Conservation (phyloP, 2,888 invertebrate genomes). For the Hirudinaria manillensis region DNA sequence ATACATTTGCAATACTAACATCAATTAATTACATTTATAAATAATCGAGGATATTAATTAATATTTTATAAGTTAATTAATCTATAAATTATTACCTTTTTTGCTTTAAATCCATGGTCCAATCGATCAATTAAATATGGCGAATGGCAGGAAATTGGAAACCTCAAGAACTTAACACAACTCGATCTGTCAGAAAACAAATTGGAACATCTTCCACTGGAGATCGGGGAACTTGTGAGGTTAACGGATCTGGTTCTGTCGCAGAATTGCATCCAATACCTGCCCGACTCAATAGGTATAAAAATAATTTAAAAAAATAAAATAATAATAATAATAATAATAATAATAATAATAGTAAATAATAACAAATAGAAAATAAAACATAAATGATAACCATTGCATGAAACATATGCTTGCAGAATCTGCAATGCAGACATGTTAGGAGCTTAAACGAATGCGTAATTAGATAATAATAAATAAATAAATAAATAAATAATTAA, state of each 20-base stretch:
- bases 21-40: too few species aligned
- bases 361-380: too few species aligned
- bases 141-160: conserved; percentile 29
- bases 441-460: too few species aligned
- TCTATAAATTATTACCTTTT: too few species aligned
- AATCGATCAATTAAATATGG: background rate
- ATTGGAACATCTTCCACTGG: conserved; percentile 27
- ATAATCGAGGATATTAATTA: too few species aligned
- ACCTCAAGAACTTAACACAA: conserved; percentile 29
- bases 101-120: background rate
- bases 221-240: conserved; percentile 24
- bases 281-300: conserved; percentile 32
- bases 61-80: too few species aligned
- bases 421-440: too few species aligned
- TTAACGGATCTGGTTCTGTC: conserved; percentile 31
- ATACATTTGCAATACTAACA: background rate
- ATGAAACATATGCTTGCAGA: too few species aligned
- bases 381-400: too few species aligned
- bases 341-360: conserved; percentile 5
- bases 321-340: background rate
- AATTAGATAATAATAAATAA: too few species aligned
- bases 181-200: conserved; percentile 32
- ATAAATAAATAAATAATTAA: too few species aligned
- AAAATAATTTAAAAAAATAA: background rate
- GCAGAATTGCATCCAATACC: conserved; percentile 28